Evolutionary conservation across 2,888 invertebrate genomes (phyloP).

Genomic region (Trichogramma evanescens): DNA sequence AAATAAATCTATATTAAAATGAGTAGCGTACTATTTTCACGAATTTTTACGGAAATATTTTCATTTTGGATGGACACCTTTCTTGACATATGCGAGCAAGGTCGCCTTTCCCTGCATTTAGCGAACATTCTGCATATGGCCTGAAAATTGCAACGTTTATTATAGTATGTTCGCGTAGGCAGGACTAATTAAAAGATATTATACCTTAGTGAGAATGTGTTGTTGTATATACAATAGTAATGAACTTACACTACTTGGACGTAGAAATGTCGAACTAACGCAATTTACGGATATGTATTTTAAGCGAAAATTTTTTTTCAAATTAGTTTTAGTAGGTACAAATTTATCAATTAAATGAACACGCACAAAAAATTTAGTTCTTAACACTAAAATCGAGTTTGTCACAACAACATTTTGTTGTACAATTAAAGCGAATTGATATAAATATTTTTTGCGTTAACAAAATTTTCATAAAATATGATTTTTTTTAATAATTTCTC

Average conservation of each 20-base stretch:
- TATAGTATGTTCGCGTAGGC: not conserved
- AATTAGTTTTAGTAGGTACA: too few relatives aligned
- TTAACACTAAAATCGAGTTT: too few relatives aligned
- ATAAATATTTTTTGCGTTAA: too few relatives aligned
- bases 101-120: conserved; percentile 4
- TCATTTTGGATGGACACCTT: conserved; percentile 7
- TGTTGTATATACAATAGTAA: conserved; percentile 4
- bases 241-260: not conserved
- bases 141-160: conserved; percentile 4
- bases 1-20: not conserved
- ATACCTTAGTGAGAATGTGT: conserved; percentile 6
- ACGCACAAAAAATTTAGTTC: too few relatives aligned
- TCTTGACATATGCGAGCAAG: conserved; percentile 3
- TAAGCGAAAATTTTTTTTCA: not conserved
- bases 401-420: too few relatives aligned
- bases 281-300: not conserved
- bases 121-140: conserved; percentile 6
- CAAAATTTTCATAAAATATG: too few relatives aligned
- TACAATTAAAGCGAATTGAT: too few relatives aligned
- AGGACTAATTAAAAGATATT: conserved; percentile 14
- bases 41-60: not conserved
- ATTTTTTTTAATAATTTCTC: too few relatives aligned
- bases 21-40: not conserved
- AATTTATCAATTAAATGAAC: too few relatives aligned
- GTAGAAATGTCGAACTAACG: not conserved